Base-by-base conservation (phyloP, 2,888 invertebrate genomes). In the Mythimna impura region DNA sequence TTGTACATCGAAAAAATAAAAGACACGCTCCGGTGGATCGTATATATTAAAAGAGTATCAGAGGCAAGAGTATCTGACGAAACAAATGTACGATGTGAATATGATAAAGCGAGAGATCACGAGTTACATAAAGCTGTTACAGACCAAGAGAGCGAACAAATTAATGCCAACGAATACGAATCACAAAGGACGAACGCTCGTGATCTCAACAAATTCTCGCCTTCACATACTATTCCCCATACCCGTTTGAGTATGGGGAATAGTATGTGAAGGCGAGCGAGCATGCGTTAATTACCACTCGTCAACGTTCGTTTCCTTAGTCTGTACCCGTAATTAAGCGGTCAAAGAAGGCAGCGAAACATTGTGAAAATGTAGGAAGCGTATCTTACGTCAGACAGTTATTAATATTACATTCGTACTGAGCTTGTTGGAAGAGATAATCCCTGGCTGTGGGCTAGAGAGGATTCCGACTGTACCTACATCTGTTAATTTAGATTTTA, bases 11-110 rank as follows among this genome's bases (percentile, higher is more conserved):
- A 62, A 47, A 73, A 61, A 69, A 61, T 55, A 47, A 60, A 81
- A 55, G 17, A n/a, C 47, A 30, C 63, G 54, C 77, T 77, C 14
- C 57, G 25, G 58, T 70, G 40, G 47, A 57, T 54, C 34, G 57
- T 10, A 58, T 8, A 52, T 57, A 10, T 58, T 62, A 62, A 50
- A 54, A 58, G 25, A 58, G 69, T 66, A 50, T 20, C 30, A 34
- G 30, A 40, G 52, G 25, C 30, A 62, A 17, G 36, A 55, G 20
- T 55, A 64, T n/a, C 20, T 69, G 47, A 43, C 61, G 30, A 66
- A 68, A 69, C 47, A 64, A 62, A 81, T 63, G 52, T 76, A 81
- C 47, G 54, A 81, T 70, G 30, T 25, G 58, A 70, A 76, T 70
- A 81, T 50, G 63, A 70, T 77, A 64, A 60, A 58, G 54, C 20